Percentiles rank a stretch among this genome's conserved stretches.
Conservation (phyloP, 2,113 vertebrate species). For the Lycaon pictus region DNA sequence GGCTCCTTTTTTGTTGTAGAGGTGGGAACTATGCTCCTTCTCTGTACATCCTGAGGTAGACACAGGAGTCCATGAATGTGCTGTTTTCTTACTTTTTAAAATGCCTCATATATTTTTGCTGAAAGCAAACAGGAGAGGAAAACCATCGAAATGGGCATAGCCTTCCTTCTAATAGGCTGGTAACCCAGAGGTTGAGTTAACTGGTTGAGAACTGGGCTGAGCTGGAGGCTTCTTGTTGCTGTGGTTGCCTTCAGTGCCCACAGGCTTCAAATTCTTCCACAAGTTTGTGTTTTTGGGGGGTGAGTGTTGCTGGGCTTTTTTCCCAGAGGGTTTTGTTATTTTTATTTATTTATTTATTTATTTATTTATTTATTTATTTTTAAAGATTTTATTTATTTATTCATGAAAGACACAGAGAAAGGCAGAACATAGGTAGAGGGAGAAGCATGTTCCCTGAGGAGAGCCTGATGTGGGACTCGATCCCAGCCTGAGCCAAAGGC, state of each 20-base stretch:
- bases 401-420: too few species aligned
- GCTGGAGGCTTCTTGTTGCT: neutral
- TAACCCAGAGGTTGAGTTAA: neutral
- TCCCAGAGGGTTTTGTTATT: neutral
- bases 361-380: too few species aligned
- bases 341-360: too few species aligned
- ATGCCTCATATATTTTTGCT: neutral
- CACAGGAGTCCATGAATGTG: neutral
- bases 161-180: neutral
- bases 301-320: neutral
- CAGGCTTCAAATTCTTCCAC: neutral
- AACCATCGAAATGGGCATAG: neutral
- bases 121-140: neutral
- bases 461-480: too few species aligned
- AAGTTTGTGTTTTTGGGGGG: neutral
- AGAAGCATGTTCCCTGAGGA: too few species aligned
- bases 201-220: neutral
- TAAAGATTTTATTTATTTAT: too few species aligned
- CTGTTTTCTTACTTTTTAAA: neutral
- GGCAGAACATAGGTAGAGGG: too few species aligned
- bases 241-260: accelerated
- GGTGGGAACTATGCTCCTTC: too few species aligned
- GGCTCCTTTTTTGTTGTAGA: too few species aligned
- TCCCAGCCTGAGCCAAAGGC: too few species aligned
- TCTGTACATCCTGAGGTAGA: neutral